Evolutionary conservation across 2,113 vertebrate species (phyloP), one percentile per base, ranked within the genome.

Genomic region (Syngnathus typhle): DNA sequence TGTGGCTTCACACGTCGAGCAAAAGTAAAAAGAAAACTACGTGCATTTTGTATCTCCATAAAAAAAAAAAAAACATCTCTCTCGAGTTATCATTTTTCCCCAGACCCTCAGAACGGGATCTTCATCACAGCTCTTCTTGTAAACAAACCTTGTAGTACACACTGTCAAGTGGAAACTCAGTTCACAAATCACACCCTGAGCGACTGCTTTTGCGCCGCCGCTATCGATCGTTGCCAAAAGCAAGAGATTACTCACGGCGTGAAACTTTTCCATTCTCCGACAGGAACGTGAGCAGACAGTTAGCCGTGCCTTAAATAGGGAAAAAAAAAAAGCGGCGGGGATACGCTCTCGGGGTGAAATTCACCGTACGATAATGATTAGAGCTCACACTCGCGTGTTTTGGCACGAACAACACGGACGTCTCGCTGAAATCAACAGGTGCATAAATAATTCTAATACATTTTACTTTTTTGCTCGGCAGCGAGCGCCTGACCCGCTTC

Each of bases 201-300:
- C 73, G 77, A 76, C 58, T 46, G 19, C 71, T 65, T 70, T 68
- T 61, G 64, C 71, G 74, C 64, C 73, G 67, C 67, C 73, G 69
- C 77, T 65, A 84, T 83, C 76, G 78, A 87, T 83, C 80, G 81
- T 84, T 38, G 68, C 70, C 76, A 73, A 81, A 79, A 78, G 71
- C 51, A 71, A 64, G 74, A 49, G 75, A 75, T 77, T 80, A 56
- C 65, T 80, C 55, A 65, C 61, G 60, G 23, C 38, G 70, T 67
- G 73, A 65, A 72, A 55, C 70, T 68, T 43, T 72, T 71, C 60
- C 59, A 76, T 10, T 7, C 6, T 62, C 64, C 37, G 11, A 59
- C 49, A 66, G 13, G 52, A 41, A 58, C 5, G 44, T 6, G 23
- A 21, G 27, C 43, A 64, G 46, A 64, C 7, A 9, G 21, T 12